These are phyloP conservation scores for Coenonympha arcania DNA, from an alignment of 2,888 invertebrate species.

Conservation along the genomic window DNA sequence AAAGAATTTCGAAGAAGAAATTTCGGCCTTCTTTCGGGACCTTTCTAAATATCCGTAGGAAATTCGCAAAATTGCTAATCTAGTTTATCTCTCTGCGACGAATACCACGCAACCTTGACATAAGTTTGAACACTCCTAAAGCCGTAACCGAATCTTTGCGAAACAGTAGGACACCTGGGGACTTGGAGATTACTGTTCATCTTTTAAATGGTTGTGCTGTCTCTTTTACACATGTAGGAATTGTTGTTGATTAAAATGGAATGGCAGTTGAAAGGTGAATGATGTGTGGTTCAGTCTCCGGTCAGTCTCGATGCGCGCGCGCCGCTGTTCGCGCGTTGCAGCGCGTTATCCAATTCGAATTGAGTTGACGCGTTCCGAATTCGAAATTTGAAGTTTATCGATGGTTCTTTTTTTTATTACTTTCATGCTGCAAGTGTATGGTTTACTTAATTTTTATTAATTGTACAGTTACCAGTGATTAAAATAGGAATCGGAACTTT, in stretches of 20 bases:
- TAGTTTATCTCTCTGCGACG: too few relatives aligned
- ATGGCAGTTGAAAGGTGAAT: constrained; percentile 43
- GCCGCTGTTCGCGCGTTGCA: constrained; percentile 50
- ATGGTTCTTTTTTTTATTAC: constrained; percentile 39
- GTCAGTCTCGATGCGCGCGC: constrained; percentile 67
- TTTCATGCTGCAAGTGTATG: constrained; percentile 32
- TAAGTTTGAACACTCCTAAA: constrained; percentile 4
- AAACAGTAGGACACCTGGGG: constrained; percentile 46
- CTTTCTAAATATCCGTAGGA: too few relatives aligned
- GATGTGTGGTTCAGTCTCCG: constrained; percentile 55
- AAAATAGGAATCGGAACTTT: background rate
- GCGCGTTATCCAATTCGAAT: constrained; percentile 35
- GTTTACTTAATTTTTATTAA: constrained; percentile 21
- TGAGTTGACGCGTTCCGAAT: constrained; percentile 48
- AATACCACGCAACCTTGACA: too few relatives aligned
- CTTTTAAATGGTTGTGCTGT: constrained; percentile 32
- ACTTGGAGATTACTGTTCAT: too few relatives aligned
- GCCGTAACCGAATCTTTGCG: constrained; percentile 42
- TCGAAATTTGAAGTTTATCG: constrained; percentile 58
- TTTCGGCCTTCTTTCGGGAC: too few relatives aligned
- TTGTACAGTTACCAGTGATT: constrained; percentile 33
- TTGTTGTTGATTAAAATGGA: constrained; percentile 40
- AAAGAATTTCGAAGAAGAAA: too few relatives aligned
- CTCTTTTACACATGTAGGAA: constrained; percentile 38
- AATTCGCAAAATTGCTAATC: too few relatives aligned